phyloP scores from a whole-genome alignment of 2,113 vertebrate species.

The Spea multiplicata region DNA sequence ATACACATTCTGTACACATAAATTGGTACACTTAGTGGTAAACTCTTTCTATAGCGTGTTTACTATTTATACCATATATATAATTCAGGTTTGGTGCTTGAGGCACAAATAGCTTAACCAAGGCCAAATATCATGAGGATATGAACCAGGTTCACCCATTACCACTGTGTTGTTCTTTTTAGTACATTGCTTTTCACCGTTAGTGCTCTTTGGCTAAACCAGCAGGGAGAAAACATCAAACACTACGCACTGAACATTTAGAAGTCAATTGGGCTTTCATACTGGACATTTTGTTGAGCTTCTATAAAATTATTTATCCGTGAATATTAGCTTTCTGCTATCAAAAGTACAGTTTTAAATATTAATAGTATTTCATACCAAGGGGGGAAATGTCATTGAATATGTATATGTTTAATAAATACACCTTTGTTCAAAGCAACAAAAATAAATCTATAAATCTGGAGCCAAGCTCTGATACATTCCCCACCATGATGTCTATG shows the following conservation, averaged over 20 bases:
- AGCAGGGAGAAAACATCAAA: slow-evolving; percentile 32
- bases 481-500: slow-evolving; percentile 22
- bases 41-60: neutral
- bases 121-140: slow-evolving; percentile 16
- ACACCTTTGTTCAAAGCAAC: neutral
- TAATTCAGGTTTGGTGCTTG: slow-evolving; percentile 4
- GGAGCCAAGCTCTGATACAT: slow-evolving; percentile 12
- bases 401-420: no score
- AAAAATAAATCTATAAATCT: neutral
- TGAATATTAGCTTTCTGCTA: neutral
- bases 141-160: slow-evolving; percentile 34
- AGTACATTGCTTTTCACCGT: no score
- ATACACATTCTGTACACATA: neutral
- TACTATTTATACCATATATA: neutral
- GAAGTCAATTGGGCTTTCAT: neutral
- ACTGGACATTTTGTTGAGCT: neutral
- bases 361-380: no score
- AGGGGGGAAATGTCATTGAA: no score
- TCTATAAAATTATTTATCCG: neutral
- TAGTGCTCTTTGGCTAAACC: slow-evolving; percentile 33
- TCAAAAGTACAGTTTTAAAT: no score
- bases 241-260: slow-evolving; percentile 7
- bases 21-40: neutral
- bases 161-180: slow-evolving; percentile 20
- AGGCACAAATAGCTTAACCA: neutral